phyloP scores from a whole-genome alignment of 1,140 invertebrate species.

The Littorina saxatilis region DNA sequence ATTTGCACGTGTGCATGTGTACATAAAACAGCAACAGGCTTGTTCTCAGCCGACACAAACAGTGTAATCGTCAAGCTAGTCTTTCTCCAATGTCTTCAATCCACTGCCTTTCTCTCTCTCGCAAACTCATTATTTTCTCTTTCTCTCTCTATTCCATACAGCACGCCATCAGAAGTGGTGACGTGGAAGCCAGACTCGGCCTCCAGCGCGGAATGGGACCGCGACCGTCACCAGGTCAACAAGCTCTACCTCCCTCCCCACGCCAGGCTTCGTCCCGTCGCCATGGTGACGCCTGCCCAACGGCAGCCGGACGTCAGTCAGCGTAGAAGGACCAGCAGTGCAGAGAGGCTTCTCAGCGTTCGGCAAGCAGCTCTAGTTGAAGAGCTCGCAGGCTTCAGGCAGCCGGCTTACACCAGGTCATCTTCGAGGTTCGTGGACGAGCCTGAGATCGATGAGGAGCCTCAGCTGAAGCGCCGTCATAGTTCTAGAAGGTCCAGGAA shows the following conservation, averaged over 20 bases:
- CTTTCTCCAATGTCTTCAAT: too few relatives aligned
- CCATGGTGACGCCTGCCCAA: too few relatives aligned
- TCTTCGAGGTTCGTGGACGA: not conserved
- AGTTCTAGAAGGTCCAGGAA: not conserved
- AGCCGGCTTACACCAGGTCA: not conserved
- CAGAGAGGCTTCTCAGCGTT: not conserved
- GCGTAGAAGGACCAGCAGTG: too few relatives aligned
- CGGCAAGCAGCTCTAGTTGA: too few relatives aligned
- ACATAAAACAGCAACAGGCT: too few relatives aligned
- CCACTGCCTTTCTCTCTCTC: too few relatives aligned
- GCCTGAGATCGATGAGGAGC: not conserved
- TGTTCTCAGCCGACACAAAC: too few relatives aligned
- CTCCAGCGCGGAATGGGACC: slow-evolving; percentile 36
- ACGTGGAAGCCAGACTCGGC: slow-evolving; percentile 6
- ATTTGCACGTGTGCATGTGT: too few relatives aligned
- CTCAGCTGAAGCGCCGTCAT: not conserved
- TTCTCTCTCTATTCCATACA: too few relatives aligned
- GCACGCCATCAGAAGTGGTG: slow-evolving; percentile 9
- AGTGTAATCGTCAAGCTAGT: too few relatives aligned
- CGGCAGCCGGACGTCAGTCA: not conserved
- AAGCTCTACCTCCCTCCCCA: slow-evolving; percentile 20
- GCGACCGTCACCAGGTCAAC: slow-evolving; percentile 22
- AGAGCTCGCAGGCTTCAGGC: too few relatives aligned
- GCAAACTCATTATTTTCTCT: too few relatives aligned
- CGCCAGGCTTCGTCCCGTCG: not conserved